A percentile compares a stretch with the other conserved stretches of the same genome.
Evolutionary conservation across 2,797 vertebrate genomes (phyloP).

Genomic region (Toxotes lorentzi): DNA sequence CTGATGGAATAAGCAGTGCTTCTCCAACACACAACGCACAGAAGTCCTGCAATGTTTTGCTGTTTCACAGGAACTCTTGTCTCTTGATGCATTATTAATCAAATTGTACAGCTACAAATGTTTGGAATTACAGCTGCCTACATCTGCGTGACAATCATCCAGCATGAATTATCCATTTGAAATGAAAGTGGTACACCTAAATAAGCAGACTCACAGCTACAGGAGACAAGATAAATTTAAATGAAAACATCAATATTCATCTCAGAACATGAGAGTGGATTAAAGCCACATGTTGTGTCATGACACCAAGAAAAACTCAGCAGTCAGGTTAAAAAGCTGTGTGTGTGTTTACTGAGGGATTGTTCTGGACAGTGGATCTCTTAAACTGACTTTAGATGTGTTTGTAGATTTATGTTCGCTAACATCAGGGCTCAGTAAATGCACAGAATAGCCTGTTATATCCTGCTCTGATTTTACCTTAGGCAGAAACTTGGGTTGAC

Average conservation of each 20-base stretch:
- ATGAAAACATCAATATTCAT: conserved; percentile 68
- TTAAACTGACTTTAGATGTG: background rate
- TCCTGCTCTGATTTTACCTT: conserved; percentile 22
- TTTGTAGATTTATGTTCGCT: conserved; percentile 2
- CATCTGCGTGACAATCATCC: conserved; percentile 45
- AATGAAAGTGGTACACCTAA: conserved; percentile 48
- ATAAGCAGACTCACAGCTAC: conserved; percentile 57
- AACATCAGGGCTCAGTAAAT: background rate
- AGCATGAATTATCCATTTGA: conserved; percentile 63
- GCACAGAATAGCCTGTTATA: conserved; percentile 19
- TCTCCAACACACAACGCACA: conserved; percentile 32
- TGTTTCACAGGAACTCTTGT: conserved; percentile 33
- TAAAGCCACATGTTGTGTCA: conserved; percentile 25
- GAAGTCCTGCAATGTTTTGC: conserved; percentile 49
- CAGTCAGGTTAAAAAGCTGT: background rate
- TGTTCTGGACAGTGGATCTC: background rate
- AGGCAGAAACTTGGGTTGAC: conserved; percentile 9
- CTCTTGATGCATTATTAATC: conserved; percentile 63
- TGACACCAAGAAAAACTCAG: conserved; percentile 21
- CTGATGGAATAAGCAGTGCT: conserved; percentile 37
- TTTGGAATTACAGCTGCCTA: conserved; percentile 52
- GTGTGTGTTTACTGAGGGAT: background rate
- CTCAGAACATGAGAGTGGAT: conserved; percentile 39
- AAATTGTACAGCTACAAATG: conserved; percentile 45
- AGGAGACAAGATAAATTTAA: conserved; percentile 56